Evolutionary conservation across 1,140 invertebrate genomes (phyloP).

Genomic region (Drosophila oshimai): DNA sequence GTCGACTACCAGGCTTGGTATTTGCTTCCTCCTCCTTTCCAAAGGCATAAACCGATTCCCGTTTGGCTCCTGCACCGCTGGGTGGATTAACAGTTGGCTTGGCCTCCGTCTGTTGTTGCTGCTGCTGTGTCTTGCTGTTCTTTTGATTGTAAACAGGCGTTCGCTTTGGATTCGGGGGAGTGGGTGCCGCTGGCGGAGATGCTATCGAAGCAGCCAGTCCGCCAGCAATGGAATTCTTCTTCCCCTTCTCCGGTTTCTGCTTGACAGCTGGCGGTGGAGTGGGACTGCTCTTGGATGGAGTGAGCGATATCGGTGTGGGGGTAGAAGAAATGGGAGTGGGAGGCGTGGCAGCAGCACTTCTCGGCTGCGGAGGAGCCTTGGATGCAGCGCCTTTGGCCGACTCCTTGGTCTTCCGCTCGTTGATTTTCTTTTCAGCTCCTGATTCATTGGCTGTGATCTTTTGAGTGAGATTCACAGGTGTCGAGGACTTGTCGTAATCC

Average conservation of each 20-base stretch:
- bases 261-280: constrained; percentile 26
- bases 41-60: constrained; percentile 63
- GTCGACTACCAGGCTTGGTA: constrained; percentile 35
- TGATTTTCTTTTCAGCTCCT: constrained; percentile 34
- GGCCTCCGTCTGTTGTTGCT: constrained; percentile 19
- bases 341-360: constrained; percentile 31
- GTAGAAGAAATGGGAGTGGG: constrained; percentile 20
- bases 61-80: background rate
- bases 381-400: constrained; percentile 11
- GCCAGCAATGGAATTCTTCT: constrained; percentile 26
- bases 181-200: background rate
- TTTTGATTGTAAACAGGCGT: constrained; percentile 72
- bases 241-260: constrained; percentile 33
- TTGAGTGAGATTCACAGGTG: constrained; percentile 70
- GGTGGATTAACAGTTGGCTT: background rate
- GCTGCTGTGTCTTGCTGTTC: constrained; percentile 39
- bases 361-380: background rate
- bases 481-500: constrained; percentile 54
- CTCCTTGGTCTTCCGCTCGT: constrained; percentile 56
- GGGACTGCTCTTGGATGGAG: constrained; percentile 24
- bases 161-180: constrained; percentile 36
- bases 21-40: constrained; percentile 54
- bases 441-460: constrained; percentile 26
- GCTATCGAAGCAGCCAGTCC: background rate
- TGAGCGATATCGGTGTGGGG: constrained; percentile 20